Conservation (phyloP, 1,140 invertebrate species). For the Notospermus geniculatus region DNA sequence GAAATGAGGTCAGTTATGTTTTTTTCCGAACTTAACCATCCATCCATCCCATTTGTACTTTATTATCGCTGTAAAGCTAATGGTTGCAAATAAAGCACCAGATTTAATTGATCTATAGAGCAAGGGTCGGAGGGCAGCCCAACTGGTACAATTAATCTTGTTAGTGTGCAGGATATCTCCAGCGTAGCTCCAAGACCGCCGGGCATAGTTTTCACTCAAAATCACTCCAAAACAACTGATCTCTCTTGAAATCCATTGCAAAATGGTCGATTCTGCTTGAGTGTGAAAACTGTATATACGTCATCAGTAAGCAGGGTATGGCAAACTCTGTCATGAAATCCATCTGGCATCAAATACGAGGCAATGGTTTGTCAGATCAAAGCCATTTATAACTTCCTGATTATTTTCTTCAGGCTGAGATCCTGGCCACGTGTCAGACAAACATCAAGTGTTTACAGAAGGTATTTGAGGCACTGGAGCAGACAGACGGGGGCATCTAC, state of each 20-base stretch:
- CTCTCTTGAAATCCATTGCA: background rate
- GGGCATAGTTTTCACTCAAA: no score
- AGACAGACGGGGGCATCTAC: slow-evolving; percentile 32
- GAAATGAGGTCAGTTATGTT: no score
- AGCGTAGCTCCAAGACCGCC: no score
- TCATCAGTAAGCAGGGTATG: background rate
- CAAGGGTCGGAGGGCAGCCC: no score
- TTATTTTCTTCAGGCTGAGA: slow-evolving; percentile 66
- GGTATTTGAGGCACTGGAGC: slow-evolving; percentile 53
- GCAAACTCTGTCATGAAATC: background rate
- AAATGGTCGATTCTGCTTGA: background rate
- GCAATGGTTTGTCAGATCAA: background rate
- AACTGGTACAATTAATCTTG: no score
- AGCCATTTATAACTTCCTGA: background rate
- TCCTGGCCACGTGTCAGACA: slow-evolving; percentile 71
- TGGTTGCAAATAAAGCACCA: no score
- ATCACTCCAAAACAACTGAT: no score
- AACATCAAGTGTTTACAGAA: slow-evolving; percentile 68
- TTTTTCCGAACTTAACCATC: no score
- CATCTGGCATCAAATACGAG: background rate
- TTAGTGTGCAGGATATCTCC: no score
- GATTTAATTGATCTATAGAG: no score
- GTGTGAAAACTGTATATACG: background rate
- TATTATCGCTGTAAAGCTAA: no score
- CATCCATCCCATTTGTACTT: no score